These are phyloP conservation scores for Orcinus orca DNA, from an alignment of 2,113 vertebrate genomes.

Conservation along the genomic window DNA sequence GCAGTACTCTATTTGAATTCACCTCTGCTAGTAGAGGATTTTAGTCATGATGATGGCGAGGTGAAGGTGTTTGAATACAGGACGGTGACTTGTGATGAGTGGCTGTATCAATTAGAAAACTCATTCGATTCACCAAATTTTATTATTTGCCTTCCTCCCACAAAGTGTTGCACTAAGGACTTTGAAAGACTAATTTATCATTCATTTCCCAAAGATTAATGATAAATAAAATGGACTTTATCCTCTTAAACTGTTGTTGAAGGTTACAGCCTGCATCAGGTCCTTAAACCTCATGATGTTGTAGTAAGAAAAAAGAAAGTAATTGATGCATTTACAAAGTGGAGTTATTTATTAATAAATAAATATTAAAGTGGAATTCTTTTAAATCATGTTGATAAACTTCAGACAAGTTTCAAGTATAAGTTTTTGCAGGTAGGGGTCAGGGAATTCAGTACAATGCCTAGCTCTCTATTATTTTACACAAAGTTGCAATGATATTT, in stretches of 20 bases:
- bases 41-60: neutral
- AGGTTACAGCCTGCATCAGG: neutral
- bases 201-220: constrained; percentile 28
- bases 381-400: constrained; percentile 23
- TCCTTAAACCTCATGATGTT: neutral
- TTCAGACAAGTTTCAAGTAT: neutral
- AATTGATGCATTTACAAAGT: neutral
- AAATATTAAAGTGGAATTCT: neutral
- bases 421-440: neutral
- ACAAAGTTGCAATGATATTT: constrained; percentile 55
- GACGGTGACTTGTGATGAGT: constrained; percentile 21
- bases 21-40: neutral
- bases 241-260: neutral
- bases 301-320: neutral
- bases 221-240: neutral
- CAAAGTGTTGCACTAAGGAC: neutral
- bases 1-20: neutral
- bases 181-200: constrained; percentile 45
- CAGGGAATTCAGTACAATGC: neutral
- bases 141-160: constrained; percentile 29
- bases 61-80: constrained; percentile 9
- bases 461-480: constrained; percentile 50
- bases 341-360: neutral
- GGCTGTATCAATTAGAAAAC: constrained; percentile 39
- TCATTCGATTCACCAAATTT: constrained; percentile 16